A percentile compares a stretch with the other conserved stretches of the same genome.
These are phyloP conservation scores for Drosophila lutescens DNA, from an alignment of 2,888 invertebrate species.

Conservation along the genomic window DNA sequence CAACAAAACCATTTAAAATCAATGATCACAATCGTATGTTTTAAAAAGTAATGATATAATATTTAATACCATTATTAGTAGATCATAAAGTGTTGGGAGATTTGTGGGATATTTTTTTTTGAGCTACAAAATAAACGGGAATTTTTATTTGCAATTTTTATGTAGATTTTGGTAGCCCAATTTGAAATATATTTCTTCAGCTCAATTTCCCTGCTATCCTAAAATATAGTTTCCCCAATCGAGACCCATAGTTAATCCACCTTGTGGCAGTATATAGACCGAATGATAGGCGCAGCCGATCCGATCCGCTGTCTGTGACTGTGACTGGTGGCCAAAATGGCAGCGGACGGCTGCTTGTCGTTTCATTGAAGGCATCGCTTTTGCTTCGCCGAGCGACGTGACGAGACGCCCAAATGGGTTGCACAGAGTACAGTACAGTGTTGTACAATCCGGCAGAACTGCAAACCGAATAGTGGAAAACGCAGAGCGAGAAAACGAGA, in stretches of 20 bases:
- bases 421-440: constrained; percentile 27
- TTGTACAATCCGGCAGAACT: constrained; percentile 39
- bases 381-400: constrained; percentile 67
- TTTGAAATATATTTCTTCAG: no score
- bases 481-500: constrained; percentile 5
- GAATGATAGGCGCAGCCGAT: constrained; percentile 16
- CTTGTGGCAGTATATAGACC: constrained; percentile 8
- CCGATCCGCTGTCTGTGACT: constrained; percentile 27
- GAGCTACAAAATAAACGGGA: no score
- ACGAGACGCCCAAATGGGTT: constrained; percentile 78
- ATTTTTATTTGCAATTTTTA: no score
- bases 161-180: no score
- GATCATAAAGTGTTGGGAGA: no score
- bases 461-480: constrained; percentile 30
- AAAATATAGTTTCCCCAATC: neutral
- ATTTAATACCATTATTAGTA: no score
- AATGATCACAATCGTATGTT: no score
- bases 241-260: neutral
- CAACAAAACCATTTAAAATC: no score
- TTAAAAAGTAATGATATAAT: no score
- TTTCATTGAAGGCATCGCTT: constrained; percentile 71
- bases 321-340: constrained; percentile 39
- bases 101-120: no score
- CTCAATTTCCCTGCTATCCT: no score
- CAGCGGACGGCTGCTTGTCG: constrained; percentile 47